These are phyloP conservation scores for Meteorus cinctellus DNA, from an alignment of 2,888 invertebrate genomes.

Conservation along the genomic window DNA sequence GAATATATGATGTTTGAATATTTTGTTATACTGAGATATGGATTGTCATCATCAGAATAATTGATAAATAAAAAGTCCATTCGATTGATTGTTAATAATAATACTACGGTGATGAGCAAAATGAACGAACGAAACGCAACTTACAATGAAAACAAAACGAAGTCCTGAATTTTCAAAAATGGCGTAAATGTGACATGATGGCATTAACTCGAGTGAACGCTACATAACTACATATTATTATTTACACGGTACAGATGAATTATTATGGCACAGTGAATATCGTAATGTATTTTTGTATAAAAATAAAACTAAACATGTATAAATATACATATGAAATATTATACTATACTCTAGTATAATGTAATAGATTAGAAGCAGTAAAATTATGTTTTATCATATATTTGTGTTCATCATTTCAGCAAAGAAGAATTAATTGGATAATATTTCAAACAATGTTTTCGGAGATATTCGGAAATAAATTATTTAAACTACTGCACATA, in stretches of 20 bases:
- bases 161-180: background rate
- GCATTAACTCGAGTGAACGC: background rate
- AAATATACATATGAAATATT: slow-evolving; percentile 60
- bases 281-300: slow-evolving; percentile 73
- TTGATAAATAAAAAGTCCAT: background rate
- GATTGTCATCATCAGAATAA: background rate
- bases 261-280: slow-evolving; percentile 64
- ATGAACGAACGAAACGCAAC: no score
- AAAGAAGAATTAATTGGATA: background rate
- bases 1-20: no score
- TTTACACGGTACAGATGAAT: slow-evolving; percentile 63
- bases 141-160: background rate
- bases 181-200: background rate
- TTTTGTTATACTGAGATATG: no score
- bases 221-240: slow-evolving; percentile 61
- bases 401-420: slow-evolving; percentile 21
- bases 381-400: slow-evolving; percentile 6
- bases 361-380: slow-evolving; percentile 38
- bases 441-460: background rate
- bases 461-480: slow-evolving; percentile 51
- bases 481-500: slow-evolving; percentile 58
- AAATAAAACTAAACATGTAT: slow-evolving; percentile 60
- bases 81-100: background rate
- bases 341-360: slow-evolving; percentile 62
- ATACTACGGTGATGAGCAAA: background rate